A percentile compares a stretch with the other conserved stretches of the same genome.
Conservation (phyloP, 2,113 vertebrate species). For the Alces alces region DNA sequence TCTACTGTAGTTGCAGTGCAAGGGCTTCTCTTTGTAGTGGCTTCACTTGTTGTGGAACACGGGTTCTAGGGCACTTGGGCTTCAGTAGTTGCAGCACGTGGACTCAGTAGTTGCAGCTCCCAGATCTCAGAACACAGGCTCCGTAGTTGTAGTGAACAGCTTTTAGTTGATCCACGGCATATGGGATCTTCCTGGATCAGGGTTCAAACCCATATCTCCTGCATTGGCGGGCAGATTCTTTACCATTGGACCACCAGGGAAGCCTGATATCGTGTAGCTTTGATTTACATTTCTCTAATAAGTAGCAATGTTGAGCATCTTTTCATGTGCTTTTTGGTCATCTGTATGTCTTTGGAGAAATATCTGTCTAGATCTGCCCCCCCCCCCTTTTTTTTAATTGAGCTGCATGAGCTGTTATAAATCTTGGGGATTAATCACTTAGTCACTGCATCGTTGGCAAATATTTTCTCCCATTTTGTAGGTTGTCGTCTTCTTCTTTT, state of each 20-base stretch:
- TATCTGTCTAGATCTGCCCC: background rate
- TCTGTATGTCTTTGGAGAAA: background rate
- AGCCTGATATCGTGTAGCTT: background rate
- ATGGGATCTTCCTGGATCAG: background rate
- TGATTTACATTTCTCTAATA: background rate
- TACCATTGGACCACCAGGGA: background rate
- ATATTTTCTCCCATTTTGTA: background rate
- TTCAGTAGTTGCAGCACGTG: background rate
- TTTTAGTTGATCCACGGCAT: background rate
- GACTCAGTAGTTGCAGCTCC: background rate
- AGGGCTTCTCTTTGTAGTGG: background rate
- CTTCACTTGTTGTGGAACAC: background rate
- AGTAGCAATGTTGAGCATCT: background rate
- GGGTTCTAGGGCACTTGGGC: background rate
- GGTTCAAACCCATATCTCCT: background rate
- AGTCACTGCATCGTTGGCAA: background rate
- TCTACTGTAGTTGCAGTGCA: background rate
- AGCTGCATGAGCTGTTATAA: background rate
- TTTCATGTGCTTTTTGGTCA: background rate
- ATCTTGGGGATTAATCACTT: background rate
- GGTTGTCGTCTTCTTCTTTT: background rate
- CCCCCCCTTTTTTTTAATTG: background rate
- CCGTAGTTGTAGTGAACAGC: background rate
- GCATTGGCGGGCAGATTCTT: background rate
- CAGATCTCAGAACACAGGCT: background rate